These are phyloP conservation scores for Gymnocephalus cernua DNA, from an alignment of 2,113 vertebrate genomes.

Conservation along the genomic window DNA sequence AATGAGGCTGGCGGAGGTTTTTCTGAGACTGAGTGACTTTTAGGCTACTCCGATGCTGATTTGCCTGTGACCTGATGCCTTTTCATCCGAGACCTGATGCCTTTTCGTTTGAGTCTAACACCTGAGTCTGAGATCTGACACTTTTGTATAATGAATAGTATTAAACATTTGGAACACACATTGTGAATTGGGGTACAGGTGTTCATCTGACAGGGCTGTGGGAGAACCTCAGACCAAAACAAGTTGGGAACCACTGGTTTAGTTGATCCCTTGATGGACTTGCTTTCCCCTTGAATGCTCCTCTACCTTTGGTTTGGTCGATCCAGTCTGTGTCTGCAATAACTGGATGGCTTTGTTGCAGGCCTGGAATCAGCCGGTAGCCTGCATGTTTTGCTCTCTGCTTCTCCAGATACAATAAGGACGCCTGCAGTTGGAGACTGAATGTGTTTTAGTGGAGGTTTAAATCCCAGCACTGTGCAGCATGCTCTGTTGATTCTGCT, in stretches of 20 bases:
- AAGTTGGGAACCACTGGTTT: background rate
- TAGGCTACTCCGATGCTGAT: too few relatives aligned
- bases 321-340: constrained; percentile 24
- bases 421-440: background rate
- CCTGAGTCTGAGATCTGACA: too few relatives aligned
- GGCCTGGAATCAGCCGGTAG: background rate
- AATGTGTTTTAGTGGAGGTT: constrained; percentile 16
- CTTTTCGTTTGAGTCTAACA: too few relatives aligned
- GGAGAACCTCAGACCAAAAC: too few relatives aligned
- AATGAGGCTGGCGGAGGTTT: too few relatives aligned
- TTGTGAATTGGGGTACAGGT: too few relatives aligned
- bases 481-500: constrained; percentile 47
- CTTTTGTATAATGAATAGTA: too few relatives aligned
- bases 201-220: too few relatives aligned
- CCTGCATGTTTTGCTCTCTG: constrained; percentile 74
- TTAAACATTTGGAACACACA: too few relatives aligned
- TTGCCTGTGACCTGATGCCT: too few relatives aligned
- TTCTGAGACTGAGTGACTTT: too few relatives aligned
- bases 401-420: constrained; percentile 35
- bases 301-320: constrained; percentile 31
- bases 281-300: constrained; percentile 60
- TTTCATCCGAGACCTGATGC: too few relatives aligned
- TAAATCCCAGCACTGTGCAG: constrained; percentile 34
- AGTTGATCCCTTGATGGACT: constrained; percentile 38
- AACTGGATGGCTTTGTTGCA: constrained; percentile 54